phyloP scores from a whole-genome alignment of 2,888 invertebrate genomes.

The Falcaria lacertinaria region DNA sequence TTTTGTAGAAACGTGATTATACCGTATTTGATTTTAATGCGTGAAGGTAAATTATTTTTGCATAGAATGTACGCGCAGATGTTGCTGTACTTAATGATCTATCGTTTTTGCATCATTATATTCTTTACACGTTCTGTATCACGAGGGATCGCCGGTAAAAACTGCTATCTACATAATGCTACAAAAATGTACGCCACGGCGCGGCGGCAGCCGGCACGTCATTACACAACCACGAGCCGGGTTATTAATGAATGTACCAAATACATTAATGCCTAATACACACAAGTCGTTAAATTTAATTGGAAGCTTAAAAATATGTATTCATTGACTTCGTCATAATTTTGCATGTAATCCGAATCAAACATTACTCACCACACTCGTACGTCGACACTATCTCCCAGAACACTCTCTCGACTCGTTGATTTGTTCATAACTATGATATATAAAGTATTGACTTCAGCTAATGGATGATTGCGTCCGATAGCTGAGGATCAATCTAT shows the following conservation, averaged over 20 bases:
- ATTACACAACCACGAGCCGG: not conserved
- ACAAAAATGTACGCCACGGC: not conserved
- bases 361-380: too few relatives aligned
- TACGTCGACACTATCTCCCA: too few relatives aligned
- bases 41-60: conserved; percentile 1
- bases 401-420: too few relatives aligned
- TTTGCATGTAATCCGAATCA: too few relatives aligned
- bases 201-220: too few relatives aligned
- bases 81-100: not conserved
- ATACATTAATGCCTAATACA: not conserved
- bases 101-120: not conserved
- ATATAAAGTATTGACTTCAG: too few relatives aligned
- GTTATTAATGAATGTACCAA: not conserved
- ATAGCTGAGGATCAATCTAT: too few relatives aligned
- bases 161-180: not conserved
- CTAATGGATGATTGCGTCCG: too few relatives aligned
- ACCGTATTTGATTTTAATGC: conserved; percentile 1
- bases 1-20: not conserved
- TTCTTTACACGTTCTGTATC: not conserved
- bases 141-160: not conserved
- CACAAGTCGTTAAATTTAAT: too few relatives aligned
- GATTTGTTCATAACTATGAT: too few relatives aligned
- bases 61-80: not conserved
- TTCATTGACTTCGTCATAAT: too few relatives aligned
- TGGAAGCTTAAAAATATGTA: too few relatives aligned